A percentile compares a stretch with the other conserved stretches of the same genome.
phyloP scores from a whole-genome alignment of 2,113 vertebrate genomes.

The Embiotoca jacksoni region DNA sequence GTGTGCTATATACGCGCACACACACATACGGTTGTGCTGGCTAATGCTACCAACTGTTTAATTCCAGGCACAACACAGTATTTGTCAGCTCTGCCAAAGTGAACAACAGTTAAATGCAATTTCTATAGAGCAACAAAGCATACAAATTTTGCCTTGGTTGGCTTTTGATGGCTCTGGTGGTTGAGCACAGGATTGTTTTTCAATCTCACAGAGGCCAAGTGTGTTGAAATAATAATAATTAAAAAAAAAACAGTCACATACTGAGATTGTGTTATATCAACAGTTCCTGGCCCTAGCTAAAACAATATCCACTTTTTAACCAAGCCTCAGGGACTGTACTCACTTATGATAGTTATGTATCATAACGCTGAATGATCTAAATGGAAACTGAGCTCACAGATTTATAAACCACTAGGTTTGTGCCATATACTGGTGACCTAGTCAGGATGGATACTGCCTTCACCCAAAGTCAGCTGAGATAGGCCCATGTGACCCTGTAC shows the following conservation, averaged over 20 bases:
- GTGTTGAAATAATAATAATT: background rate
- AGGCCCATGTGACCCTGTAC: too few relatives aligned
- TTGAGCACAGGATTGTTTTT: background rate
- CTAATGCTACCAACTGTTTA: conserved; percentile 5
- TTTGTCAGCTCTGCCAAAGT: conserved; percentile 22
- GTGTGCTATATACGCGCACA: conserved; percentile 27
- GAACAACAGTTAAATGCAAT: conserved; percentile 13
- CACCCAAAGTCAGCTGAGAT: too few relatives aligned
- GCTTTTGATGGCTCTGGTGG: background rate
- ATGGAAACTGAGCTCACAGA: conserved; percentile 13
- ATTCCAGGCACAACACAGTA: conserved; percentile 8
- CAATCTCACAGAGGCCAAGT: background rate
- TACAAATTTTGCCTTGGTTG: conserved; percentile 9
- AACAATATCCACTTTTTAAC: conserved; percentile 38
- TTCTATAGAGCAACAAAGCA: conserved; percentile 19
- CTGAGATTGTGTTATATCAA: conserved; percentile 27
- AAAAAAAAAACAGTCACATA: conserved; percentile 13
- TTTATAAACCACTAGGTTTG: background rate
- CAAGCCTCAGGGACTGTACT: conserved; percentile 8
- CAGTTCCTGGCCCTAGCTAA: conserved; percentile 27
- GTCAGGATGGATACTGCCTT: too few relatives aligned
- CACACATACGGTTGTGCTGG: background rate
- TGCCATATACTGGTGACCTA: too few relatives aligned
- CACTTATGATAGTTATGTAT: conserved; percentile 9
- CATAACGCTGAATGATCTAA: background rate